phyloP scores from a whole-genome alignment of 2,113 vertebrate genomes.

The Cathartes aura region DNA sequence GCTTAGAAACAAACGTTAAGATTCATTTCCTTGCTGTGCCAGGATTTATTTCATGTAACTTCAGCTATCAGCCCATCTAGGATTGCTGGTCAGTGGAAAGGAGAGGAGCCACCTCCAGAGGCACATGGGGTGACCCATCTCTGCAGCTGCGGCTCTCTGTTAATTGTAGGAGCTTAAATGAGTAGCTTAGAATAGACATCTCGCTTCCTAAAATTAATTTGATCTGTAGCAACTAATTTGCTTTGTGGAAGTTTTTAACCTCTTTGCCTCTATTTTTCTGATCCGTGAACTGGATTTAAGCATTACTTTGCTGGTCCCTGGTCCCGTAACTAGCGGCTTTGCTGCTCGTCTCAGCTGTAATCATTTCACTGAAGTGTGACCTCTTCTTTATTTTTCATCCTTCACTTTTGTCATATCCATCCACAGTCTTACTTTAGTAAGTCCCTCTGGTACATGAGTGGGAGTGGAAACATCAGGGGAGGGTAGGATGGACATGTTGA shows the following conservation, averaged over 20 bases:
- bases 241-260: neutral
- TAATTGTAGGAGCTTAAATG: neutral
- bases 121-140: rapidly evolving
- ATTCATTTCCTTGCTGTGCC: neutral
- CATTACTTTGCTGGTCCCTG: neutral
- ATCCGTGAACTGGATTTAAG: neutral
- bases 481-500: neutral
- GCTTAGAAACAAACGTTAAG: neutral
- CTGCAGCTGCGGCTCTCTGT: neutral
- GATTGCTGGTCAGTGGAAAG: neutral
- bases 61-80: neutral
- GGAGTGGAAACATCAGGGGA: neutral
- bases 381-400: neutral
- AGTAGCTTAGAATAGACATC: neutral
- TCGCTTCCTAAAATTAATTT: neutral
- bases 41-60: neutral
- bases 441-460: neutral
- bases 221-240: neutral
- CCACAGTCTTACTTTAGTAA: neutral
- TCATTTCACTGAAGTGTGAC: neutral
- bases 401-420: neutral
- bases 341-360: neutral
- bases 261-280: neutral
- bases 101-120: neutral
- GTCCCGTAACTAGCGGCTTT: neutral